Evolutionary conservation across 2,888 invertebrate genomes (phyloP).

Genomic region (Eilema sororculum): DNA sequence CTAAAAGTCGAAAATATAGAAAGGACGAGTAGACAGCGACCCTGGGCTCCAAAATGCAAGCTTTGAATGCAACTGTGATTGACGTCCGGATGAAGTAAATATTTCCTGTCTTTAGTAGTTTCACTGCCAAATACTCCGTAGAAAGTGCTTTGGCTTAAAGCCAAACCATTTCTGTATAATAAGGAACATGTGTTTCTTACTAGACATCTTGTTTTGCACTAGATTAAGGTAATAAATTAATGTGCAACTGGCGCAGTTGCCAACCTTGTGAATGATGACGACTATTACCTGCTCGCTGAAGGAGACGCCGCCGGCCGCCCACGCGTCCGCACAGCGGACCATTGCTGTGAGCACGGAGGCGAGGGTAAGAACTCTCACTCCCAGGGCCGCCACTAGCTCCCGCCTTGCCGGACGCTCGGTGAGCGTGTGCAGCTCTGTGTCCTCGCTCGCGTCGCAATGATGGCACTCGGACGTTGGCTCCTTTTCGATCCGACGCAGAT

Average conservation of each 20-base stretch:
- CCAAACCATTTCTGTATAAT: conserved; percentile 33
- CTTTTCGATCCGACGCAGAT: too few species aligned
- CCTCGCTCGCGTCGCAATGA: too few species aligned
- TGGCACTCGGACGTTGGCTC: too few species aligned
- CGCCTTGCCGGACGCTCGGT: too few species aligned
- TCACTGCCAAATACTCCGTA: conserved; percentile 37
- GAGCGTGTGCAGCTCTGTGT: too few species aligned
- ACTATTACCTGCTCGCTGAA: too few species aligned
- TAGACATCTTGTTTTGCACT: conserved; percentile 12
- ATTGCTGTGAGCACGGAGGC: too few species aligned
- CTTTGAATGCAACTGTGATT: conserved; percentile 1
- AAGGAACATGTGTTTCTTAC: conserved; percentile 28
- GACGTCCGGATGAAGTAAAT: background rate
- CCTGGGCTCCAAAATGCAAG: background rate
- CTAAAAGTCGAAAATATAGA: background rate
- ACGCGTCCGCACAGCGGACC: too few species aligned
- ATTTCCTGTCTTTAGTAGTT: conserved; percentile 29
- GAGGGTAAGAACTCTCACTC: too few species aligned
- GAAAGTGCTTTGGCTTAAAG: conserved; percentile 39
- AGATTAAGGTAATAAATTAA: conserved; percentile 8
- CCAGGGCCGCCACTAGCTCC: too few species aligned
- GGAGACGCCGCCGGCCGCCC: too few species aligned
- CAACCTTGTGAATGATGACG: background rate
- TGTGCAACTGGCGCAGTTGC: background rate
- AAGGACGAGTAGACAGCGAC: background rate